These are phyloP conservation scores for Corvus moneduloides DNA, from an alignment of 2,113 vertebrate species.

Conservation along the genomic window DNA sequence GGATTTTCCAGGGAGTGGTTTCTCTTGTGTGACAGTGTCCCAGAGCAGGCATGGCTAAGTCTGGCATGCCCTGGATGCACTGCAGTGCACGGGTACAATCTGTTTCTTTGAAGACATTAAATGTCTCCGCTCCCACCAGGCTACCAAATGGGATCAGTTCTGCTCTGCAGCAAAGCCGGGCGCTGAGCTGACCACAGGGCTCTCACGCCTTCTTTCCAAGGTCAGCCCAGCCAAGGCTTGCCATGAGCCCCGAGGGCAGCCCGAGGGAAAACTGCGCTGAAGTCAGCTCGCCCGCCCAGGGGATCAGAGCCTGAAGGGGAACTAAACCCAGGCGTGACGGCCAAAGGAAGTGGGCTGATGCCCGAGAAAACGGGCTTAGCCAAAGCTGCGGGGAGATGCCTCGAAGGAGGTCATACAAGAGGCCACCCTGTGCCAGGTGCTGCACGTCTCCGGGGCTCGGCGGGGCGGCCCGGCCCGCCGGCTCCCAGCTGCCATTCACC, in stretches of 20 bases:
- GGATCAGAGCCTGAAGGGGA: not conserved
- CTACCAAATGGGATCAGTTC: not conserved
- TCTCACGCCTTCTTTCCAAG: fast-evolving
- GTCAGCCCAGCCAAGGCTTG: not conserved
- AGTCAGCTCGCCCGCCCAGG: too few relatives aligned
- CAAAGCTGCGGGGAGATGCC: not conserved
- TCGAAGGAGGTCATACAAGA: too few relatives aligned
- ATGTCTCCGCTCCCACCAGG: fast-evolving
- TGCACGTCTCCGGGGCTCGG: fast-evolving
- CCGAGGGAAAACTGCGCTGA: fast-evolving
- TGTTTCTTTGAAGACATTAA: not conserved
- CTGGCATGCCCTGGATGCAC: fast-evolving
- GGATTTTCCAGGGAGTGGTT: not conserved
- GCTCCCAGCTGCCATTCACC: fast-evolving
- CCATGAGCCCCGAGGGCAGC: not conserved
- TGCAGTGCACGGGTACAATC: fast-evolving
- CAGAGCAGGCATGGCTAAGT: fast-evolving
- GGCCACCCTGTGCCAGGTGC: fast-evolving
- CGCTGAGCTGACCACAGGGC: not conserved
- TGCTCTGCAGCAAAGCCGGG: fast-evolving
- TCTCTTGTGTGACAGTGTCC: not conserved
- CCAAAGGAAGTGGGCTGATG: not conserved
- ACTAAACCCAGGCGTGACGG: not conserved
- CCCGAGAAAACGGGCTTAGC: not conserved
- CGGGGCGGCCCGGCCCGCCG: fast-evolving